Evolutionary conservation across 1,140 invertebrate genomes (phyloP).

Genomic region (Asobara japonica): DNA sequence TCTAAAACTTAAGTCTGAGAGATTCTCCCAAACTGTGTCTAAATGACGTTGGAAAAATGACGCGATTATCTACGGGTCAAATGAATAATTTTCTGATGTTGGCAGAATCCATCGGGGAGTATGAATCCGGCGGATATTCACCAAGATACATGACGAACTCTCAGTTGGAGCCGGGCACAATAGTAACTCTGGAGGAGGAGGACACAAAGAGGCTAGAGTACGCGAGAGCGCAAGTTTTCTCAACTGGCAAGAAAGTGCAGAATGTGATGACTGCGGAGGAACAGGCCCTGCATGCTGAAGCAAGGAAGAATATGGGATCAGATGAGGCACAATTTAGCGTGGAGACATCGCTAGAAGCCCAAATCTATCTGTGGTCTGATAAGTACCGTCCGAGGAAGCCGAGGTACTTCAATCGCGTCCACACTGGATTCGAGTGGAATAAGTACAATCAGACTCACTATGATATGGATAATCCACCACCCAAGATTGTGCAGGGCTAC

Average conservation of each 20-base stretch:
- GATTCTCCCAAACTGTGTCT: no score
- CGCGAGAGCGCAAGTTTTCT: slow-evolving; percentile 73
- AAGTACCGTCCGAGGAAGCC: slow-evolving; percentile 98
- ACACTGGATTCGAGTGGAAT: slow-evolving; percentile 99
- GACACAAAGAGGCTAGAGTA: slow-evolving; percentile 81
- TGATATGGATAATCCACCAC: slow-evolving; percentile 99
- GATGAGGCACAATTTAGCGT: slow-evolving; percentile 95
- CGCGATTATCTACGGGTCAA: no score
- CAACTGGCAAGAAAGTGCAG: slow-evolving; percentile 68
- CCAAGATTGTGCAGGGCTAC: slow-evolving; percentile 99
- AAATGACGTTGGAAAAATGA: no score
- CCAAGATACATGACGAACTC: slow-evolving; percentile 76
- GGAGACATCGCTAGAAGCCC: slow-evolving; percentile 85
- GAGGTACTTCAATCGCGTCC: slow-evolving; percentile 96
- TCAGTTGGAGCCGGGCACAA: slow-evolving; percentile 84
- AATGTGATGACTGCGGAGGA: slow-evolving; percentile 70
- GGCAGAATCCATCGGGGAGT: slow-evolving; percentile 76
- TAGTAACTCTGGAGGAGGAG: slow-evolving; percentile 82
- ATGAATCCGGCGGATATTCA: slow-evolving; percentile 84
- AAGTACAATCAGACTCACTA: slow-evolving; percentile 99
- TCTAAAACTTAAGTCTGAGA: no score
- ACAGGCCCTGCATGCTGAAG: slow-evolving; percentile 78
- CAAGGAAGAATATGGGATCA: slow-evolving; percentile 86
- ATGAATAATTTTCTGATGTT: no score
- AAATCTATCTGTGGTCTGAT: slow-evolving; percentile 96